phyloP scores from a whole-genome alignment of 2,113 vertebrate species.

The Sebastes schlegelii region DNA sequence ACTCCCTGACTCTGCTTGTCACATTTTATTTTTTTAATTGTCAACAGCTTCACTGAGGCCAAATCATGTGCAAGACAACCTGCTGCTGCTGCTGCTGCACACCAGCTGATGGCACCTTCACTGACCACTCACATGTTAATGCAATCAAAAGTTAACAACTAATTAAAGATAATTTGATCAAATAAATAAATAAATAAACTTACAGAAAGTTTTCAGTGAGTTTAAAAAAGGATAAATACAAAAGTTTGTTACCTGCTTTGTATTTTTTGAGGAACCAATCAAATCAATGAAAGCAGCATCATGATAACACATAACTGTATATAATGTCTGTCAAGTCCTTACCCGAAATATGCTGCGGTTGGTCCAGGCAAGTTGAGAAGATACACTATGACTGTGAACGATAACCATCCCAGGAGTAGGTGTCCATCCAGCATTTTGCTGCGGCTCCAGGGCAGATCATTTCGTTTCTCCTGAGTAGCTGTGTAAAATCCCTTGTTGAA shows the following conservation, averaged over 20 bases:
- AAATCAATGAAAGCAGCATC: constrained; percentile 68
- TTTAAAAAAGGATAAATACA: neutral
- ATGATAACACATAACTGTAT: constrained; percentile 19
- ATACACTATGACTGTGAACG: constrained; percentile 88
- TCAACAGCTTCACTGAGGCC: constrained; percentile 26
- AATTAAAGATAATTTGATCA: neutral
- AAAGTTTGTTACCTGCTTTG: constrained; percentile 36
- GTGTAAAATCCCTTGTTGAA: constrained; percentile 82
- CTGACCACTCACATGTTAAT: constrained; percentile 29
- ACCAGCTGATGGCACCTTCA: constrained; percentile 62
- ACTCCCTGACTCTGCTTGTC: neutral
- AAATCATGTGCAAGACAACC: constrained; percentile 57
- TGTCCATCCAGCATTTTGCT: constrained; percentile 97
- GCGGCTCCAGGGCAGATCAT: constrained; percentile 93
- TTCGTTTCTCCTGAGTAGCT: constrained; percentile 90
- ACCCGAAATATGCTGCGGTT: constrained; percentile 91
- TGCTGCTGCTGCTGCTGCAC: constrained; percentile 47
- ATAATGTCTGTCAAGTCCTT: constrained; percentile 58
- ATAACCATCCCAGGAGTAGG: constrained; percentile 91
- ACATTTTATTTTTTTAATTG: neutral
- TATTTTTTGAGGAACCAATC: constrained; percentile 52
- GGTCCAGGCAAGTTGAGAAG: constrained; percentile 85
- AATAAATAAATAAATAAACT: too few species aligned
- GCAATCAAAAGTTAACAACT: neutral
- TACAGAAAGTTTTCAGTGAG: neutral